Evolutionary conservation across 1,140 invertebrate species (phyloP), one percentile per base, ranked within the genome.

Genomic region (Aphelinus atriplicis): DNA sequence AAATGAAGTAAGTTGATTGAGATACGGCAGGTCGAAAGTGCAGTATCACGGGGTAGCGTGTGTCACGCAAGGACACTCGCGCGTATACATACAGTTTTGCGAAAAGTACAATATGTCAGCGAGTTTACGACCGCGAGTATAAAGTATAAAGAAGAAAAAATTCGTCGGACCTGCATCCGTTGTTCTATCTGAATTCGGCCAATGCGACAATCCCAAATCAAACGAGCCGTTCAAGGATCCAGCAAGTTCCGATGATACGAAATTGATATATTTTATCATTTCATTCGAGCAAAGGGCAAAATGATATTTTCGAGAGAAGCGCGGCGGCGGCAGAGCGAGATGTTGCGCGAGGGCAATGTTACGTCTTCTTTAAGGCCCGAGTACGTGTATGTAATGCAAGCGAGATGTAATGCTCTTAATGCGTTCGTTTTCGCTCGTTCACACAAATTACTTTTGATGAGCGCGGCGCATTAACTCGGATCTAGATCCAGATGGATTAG

Each of bases 401-500:
- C 26, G 26, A 26, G 26, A 26, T 26, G 26, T 26, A 26, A 26
- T 26, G 26, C 26, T 26, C 26, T 26, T 26, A 26, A 45, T 6
- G 7, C 10, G 9, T 26, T 7, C 58, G 26, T 60, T 3, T 60
- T 4, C 45, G 42, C 58, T 60, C 6, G 58, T 60, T 60, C 58
- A 60, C n/a, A 43, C 58, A 60, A 43, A 60, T 43, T 43, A 45
- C 5, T 26, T 26, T 26, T 26, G 26, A 26, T 26, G 26, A 26
- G 26, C 26, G 26, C 26, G 26, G 26, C 26, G 26, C 26, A 60
- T 60, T 60, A 43, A 45, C 58, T 43, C 45, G 45, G 58, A 60
- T 60, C 58, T 60, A 7, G 58, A 60, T 43, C 26, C 58, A 45
- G 58, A 9, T 56, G 42, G 5, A 60, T 60, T 60, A 60, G 58